Base-by-base conservation (phyloP, 2,888 invertebrate genomes). In the Calliphora vomitoria region DNA sequence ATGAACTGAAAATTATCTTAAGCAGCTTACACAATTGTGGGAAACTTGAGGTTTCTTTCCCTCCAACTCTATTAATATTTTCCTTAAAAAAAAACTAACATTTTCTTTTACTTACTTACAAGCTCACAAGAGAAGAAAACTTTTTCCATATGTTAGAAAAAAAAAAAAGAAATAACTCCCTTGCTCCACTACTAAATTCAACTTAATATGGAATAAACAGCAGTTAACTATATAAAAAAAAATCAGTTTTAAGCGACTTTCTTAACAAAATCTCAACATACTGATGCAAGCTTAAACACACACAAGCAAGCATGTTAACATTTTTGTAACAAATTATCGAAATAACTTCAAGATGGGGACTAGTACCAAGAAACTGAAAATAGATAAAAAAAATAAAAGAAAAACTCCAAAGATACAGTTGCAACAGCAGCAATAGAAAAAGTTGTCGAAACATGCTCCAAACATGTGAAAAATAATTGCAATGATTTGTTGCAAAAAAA, bases 301-400 rank as follows among this genome's bases (percentile, higher is more conserved):
- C 3, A 8, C 3, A 13, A 15, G 41, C n/a, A 50, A 44, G 60
- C 25, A 47, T 71, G 60, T 55, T 62, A 76, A 85, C 68, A 81
- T 62, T 80, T 68, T 80, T 85, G n/a, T 47, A 81, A 85, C 85
- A 85, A 85, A 85, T 81, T 85, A 81, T 69, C 64, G 35, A 75
- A 85, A 85, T 81, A 81, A 71, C 80, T 85, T 75, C 62, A 85
- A 79, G 58, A 38, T 4, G 60, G 18, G 41, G 41, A 55, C 31
- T 15, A n/a, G 15, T 25, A 60, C 41, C 38, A 58, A 31, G 35
- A 6, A 35, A 35, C 35, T 25, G 41, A n/a, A 20, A 20, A 53
- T 6, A 44, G 8, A 47, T 1, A 60, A 8, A 8, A 20, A 11
- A 66, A 44, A 66, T 41, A 3, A 66, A 18, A n/a, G 18, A 38